Base-by-base conservation (phyloP, 1,140 invertebrate species). In the Arctopsyche grandis region DNA sequence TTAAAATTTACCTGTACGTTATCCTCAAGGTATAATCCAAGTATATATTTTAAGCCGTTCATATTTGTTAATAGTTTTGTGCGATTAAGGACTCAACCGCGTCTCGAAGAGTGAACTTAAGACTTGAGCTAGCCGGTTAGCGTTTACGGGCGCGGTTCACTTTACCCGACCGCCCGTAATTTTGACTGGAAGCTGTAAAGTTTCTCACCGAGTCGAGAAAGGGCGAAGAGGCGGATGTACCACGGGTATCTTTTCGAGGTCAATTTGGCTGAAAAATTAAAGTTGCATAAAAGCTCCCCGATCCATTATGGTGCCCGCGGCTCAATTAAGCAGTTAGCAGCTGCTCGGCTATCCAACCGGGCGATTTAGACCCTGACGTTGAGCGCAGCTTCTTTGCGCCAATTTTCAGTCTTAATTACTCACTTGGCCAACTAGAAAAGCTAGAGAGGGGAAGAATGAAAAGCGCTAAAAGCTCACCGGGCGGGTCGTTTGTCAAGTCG, bases 311-410 rank as follows among this genome's bases (percentile, higher is more conserved):
- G 44, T 14, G 14, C 9, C 21, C 69, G 44, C 24, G 44, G 38
- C 69, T 71, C 69, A 71, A 71, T 71, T 71, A 71, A 71, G 69
- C 69, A 71, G 69, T 71, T 71, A 16, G 38, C 69, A 71, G 69
- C 69, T 71, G 69, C 69, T 71, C 69, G 19, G 10, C 16, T 3
- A 12, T 3, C 48, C 10, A 12, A 12, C 48, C 16, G 14, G 1
- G 52, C 19, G 52, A 56, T 56, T 56, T 56, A 56, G 52, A 1
- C 19, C 52, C 52, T 5, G 14, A 16, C 52, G 52, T 56, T 56
- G 5, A 56, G 52, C 52, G 19, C 1, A 38, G 29, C 16, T 52
- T 52, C 48, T 10, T 14, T 16, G 48, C 12, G 10, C 48, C 48
- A 52, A 52, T 52, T 52, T 52, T 52, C 10, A 52, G 10, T 16